These are phyloP conservation scores for Metalampra italica DNA, from an alignment of 2,888 invertebrate genomes.

Conservation along the genomic window DNA sequence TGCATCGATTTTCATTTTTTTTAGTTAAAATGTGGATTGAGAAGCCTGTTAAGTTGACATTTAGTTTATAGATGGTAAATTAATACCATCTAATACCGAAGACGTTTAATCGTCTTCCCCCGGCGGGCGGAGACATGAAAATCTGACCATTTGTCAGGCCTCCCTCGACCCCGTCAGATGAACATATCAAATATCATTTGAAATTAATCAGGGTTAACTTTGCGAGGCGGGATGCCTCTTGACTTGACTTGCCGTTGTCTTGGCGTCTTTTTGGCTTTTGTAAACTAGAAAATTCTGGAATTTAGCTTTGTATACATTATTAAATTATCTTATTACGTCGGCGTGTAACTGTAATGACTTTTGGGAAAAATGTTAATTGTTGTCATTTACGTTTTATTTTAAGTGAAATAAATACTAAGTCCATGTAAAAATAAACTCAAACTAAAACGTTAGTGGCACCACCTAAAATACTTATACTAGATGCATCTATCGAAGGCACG, in stretches of 20 bases:
- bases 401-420: too few relatives aligned
- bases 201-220: conserved; percentile 59
- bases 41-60: too few relatives aligned
- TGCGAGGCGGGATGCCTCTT: conserved; percentile 17
- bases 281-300: neutral
- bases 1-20: neutral
- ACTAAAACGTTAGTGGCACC: too few relatives aligned
- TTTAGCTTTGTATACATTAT: too few relatives aligned
- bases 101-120: conserved; percentile 45
- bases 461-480: too few relatives aligned
- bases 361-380: too few relatives aligned
- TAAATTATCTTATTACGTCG: too few relatives aligned
- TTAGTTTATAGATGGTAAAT: conserved; percentile 20
- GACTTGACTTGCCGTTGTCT: neutral
- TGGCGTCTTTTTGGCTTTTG: neutral
- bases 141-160: conserved; percentile 67
- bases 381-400: too few relatives aligned
- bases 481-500: too few relatives aligned
- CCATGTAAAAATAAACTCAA: too few relatives aligned
- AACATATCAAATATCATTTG: conserved; percentile 72
- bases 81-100: conserved; percentile 49
- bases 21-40: too few relatives aligned
- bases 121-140: conserved; percentile 43
- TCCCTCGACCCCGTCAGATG: conserved; percentile 55
- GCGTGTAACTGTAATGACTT: too few relatives aligned